A percentile compares a stretch with the other conserved stretches of the same genome.
phyloP scores from a whole-genome alignment of 2,888 invertebrate genomes.

The Ormyrus thymus region DNA sequence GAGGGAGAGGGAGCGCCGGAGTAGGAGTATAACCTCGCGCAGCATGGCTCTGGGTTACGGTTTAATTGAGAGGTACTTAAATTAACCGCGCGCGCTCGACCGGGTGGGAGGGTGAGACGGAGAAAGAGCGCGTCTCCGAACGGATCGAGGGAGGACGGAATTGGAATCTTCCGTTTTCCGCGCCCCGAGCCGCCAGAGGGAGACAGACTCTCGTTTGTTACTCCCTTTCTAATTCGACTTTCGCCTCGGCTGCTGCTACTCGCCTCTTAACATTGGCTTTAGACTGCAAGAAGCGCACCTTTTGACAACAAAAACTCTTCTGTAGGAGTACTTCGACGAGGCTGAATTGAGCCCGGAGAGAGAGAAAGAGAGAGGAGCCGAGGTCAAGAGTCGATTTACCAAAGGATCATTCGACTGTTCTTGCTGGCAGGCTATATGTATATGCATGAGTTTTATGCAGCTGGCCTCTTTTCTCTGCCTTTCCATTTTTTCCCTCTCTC shows the following conservation, averaged over 20 bases:
- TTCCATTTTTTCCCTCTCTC: conserved; percentile 14
- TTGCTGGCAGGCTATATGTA: conserved; percentile 46
- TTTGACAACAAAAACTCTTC: conserved; percentile 53
- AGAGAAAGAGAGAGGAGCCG: conserved; percentile 22
- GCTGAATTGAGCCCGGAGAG: conserved; percentile 32
- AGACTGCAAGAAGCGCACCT: conserved; percentile 49
- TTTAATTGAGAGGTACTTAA: conserved; percentile 58
- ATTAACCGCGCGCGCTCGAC: conserved; percentile 52
- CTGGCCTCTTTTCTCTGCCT: conserved; percentile 18
- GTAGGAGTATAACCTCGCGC: conserved; percentile 38
- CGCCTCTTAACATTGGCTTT: conserved; percentile 48
- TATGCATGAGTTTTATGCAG: conserved; percentile 47
- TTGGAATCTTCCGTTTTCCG: conserved; percentile 53
- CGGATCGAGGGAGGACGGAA: conserved; percentile 30
- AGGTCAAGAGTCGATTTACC: conserved; percentile 56
- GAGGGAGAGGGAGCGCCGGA: not conserved
- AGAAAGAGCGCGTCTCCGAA: conserved; percentile 6
- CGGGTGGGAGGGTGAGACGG: conserved; percentile 4
- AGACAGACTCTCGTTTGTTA: conserved; percentile 42
- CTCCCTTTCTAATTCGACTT: conserved; percentile 28
- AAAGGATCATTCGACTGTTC: conserved; percentile 54
- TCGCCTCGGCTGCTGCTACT: conserved; percentile 29
- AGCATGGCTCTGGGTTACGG: conserved; percentile 49
- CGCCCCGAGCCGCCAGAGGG: not conserved
- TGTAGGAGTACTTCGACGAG: conserved; percentile 47